Evolutionary conservation across 2,888 invertebrate genomes (phyloP), one percentile per base, ranked within the genome.

Genomic region (Tenodera sinensis): DNA sequence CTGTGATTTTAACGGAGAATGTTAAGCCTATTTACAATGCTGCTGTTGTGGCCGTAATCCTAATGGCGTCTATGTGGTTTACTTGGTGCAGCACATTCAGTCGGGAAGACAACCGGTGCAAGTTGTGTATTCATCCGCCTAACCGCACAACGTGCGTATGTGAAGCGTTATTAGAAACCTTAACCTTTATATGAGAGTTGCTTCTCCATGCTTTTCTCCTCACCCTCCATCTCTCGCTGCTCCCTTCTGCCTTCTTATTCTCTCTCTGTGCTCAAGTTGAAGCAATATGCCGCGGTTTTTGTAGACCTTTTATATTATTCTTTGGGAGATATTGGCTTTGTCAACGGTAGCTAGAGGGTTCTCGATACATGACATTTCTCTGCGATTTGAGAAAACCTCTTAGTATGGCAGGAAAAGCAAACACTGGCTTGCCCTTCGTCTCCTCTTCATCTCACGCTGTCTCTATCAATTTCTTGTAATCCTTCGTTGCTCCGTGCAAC

Each of bases 291-390:
- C 54, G 54, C 54, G 54, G 54, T 71, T 71, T 71, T 71, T 71
- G 54, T 71, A 71, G 54, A 54, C 54, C 20, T 71, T 20, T 71
- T 71, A 71, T 71, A 20, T 71, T 71, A 71, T 71, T 71, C 54
- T 71, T 71, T 71, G 54, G 54, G 54, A 71, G 30, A 87, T 87
- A 87, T 87, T 87, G 87, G 87, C 87, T 87, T 87, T 87, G 83
- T 87, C 87, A 83, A 83, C n/a, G 82, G 30, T 83, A 34, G 87
- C 54, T 71, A 71, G 54, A 71, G 54, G 54, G 54, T 71, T 71
- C 54, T 71, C 54, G 54, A 71, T 71, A 71, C 54, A 71, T 71
- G 54, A 71, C 54, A 71, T 71, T 71, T 71, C 54, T 71, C 54
- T 71, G 54, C 54, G 54, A 71, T 71, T 71, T 71, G 54, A 71